Base-by-base conservation (phyloP, 2,888 invertebrate species). In the Eudemis profundana region DNA sequence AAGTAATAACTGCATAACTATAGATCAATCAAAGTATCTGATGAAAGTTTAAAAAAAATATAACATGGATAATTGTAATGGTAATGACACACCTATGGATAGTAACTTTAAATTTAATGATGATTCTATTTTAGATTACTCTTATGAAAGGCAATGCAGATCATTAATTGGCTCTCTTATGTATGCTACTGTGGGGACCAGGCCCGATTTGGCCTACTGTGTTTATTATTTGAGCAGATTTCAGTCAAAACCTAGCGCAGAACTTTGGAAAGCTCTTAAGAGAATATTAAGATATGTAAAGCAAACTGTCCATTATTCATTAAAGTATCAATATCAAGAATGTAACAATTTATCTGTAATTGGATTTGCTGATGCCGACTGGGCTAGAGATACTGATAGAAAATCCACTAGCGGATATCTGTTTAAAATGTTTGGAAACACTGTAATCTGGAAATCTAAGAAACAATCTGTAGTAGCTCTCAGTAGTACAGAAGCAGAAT, bases 161-260 rank as follows among this genome's bases (percentile, higher is more conserved):
- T 63, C 68, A 29, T 27, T 67, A 8, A 69, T 71, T 27, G 70
- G 71, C 12, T 70, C 65, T 10, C 49, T 71, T n/a, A 63, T 72
- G 68, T 72, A 70, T 67, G 66, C 66, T 3, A 64, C 61, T 7
- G 36, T 68, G 7, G 62, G 67, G 1, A 47, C 69, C 3, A 68
- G 70, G 44, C 69, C 70, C 27, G 71, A 72, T 40, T 42, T 72
- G 8, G 49, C 63, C 21, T 21, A 46, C 36, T 17, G 66, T 40
- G 66, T 68, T 17, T 66, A 38, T 54, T 66, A 62, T 21, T 49
- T 70, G 14, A 56, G 57, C 59, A 56, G 69, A 56, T 69, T 50
- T 66, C 61, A 67, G 46, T 49, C 44, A 21, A 69, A 53, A 17
- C 68, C 68, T 27, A 54, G n/a, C 42, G 14, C 7, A 38, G 33